Evolutionary conservation across 2,888 invertebrate genomes (phyloP).

Genomic region (Silvanus unidentatus): DNA sequence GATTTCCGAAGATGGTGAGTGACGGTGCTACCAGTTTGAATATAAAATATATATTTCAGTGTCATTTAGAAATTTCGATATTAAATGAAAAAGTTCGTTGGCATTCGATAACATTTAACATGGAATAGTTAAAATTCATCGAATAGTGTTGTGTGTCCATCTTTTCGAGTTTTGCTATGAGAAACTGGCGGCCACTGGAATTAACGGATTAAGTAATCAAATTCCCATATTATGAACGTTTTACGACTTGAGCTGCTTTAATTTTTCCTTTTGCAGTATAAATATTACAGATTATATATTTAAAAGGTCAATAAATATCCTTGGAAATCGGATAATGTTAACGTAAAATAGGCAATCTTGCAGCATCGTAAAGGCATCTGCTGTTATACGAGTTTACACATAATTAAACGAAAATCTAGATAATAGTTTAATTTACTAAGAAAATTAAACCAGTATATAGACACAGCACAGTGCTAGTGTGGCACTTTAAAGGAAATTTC

Average conservation of each 20-base stretch:
- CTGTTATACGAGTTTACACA: too few relatives aligned
- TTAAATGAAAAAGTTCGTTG: conserved; percentile 2
- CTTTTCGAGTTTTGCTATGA: conserved; percentile 12
- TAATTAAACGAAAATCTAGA: too few relatives aligned
- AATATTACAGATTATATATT: background rate
- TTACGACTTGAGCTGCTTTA: background rate
- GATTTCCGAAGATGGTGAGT: too few relatives aligned
- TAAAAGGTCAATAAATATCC: too few relatives aligned
- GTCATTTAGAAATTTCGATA: conserved; percentile 2
- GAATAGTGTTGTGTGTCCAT: conserved; percentile 10
- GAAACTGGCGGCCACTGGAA: conserved; percentile 15
- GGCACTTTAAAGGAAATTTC: too few relatives aligned
- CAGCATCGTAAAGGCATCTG: too few relatives aligned
- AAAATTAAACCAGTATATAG: too few relatives aligned
- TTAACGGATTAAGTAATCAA: conserved; percentile 14
- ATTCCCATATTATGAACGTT: conserved; percentile 7
- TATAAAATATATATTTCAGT: background rate
- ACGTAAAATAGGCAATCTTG: too few relatives aligned
- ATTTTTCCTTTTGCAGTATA: background rate
- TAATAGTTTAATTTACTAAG: too few relatives aligned
- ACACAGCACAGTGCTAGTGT: too few relatives aligned
- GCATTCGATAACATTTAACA: conserved; percentile 2
- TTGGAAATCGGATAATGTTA: too few relatives aligned
- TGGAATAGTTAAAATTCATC: conserved; percentile 14
- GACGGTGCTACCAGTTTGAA: too few relatives aligned